phyloP scores from a whole-genome alignment of 1,140 invertebrate genomes.

The Drosophila subpulchrella region DNA sequence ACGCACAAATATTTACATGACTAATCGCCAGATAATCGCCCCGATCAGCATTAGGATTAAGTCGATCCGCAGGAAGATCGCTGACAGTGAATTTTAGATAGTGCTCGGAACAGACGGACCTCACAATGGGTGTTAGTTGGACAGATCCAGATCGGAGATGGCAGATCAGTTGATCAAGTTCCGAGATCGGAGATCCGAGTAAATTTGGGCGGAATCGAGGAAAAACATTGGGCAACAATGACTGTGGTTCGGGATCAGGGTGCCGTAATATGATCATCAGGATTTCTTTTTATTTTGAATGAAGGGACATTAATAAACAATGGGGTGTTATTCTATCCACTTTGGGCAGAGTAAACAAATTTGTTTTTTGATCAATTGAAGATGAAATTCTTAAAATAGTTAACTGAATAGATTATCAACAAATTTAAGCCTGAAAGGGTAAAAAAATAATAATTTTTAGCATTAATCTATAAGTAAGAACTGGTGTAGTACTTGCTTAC shows the following conservation, averaged over 20 bases:
- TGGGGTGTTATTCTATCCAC: neutral
- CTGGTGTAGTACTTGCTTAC: too few relatives aligned
- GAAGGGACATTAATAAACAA: slow-evolving; percentile 14
- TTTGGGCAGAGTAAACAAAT: neutral
- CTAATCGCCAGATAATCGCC: slow-evolving; percentile 49
- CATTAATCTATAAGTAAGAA: too few relatives aligned
- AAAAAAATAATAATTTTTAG: too few relatives aligned
- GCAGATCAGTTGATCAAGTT: slow-evolving; percentile 18
- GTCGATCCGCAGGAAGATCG: slow-evolving; percentile 15
- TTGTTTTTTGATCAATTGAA: too few relatives aligned
- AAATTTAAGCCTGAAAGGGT: too few relatives aligned
- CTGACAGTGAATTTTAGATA: slow-evolving; percentile 30
- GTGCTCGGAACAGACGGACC: neutral
- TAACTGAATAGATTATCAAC: neutral
- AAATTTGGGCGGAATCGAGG: slow-evolving; percentile 8
- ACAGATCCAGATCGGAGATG: slow-evolving; percentile 22
- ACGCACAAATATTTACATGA: slow-evolving; percentile 44
- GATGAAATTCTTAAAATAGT: neutral
- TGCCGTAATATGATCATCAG: slow-evolving; percentile 31
- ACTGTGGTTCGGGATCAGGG: slow-evolving; percentile 2
- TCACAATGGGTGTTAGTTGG: slow-evolving; percentile 47
- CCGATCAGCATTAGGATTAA: slow-evolving; percentile 47
- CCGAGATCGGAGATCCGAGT: slow-evolving; percentile 4
- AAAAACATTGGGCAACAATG: slow-evolving; percentile 21
- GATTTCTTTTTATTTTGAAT: slow-evolving; percentile 30